A percentile compares a stretch with the other conserved stretches of the same genome.
Conservation (phyloP, 1,140 invertebrate genomes). For the Zaprionus kolodkinae region DNA sequence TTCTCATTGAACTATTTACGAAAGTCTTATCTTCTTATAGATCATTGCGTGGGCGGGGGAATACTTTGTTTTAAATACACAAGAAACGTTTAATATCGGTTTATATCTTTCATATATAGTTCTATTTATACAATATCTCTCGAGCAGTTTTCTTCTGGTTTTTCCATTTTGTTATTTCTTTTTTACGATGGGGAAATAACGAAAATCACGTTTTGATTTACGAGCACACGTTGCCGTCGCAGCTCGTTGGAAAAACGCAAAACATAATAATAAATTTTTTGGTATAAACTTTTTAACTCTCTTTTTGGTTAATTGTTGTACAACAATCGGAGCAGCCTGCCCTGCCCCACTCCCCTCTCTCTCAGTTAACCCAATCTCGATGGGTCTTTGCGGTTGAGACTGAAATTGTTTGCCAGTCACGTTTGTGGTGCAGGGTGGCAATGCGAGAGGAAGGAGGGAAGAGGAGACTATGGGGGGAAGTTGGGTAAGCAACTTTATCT, state of each 20-base stretch:
- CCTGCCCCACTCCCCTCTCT: background rate
- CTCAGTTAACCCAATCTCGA: slow-evolving; percentile 59
- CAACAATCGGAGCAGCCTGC: slow-evolving; percentile 10
- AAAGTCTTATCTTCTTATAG: background rate
- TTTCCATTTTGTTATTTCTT: background rate
- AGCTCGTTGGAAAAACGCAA: slow-evolving; percentile 34
- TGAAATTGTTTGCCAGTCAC: slow-evolving; percentile 75
- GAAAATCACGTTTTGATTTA: slow-evolving; percentile 65
- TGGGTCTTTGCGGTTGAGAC: slow-evolving; percentile 65
- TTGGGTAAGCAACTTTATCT: slow-evolving; percentile 47
- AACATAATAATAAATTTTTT: slow-evolving; percentile 47
- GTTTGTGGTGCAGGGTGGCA: slow-evolving; percentile 64
- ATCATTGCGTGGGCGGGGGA: background rate
- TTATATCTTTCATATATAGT: background rate
- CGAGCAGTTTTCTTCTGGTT: background rate
- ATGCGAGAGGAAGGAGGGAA: slow-evolving; percentile 1
- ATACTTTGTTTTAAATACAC: background rate
- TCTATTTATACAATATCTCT: background rate
- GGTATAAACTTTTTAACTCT: slow-evolving; percentile 23
- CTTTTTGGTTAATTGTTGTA: slow-evolving; percentile 18
- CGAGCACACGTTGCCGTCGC: slow-evolving; percentile 38
- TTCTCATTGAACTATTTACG: slow-evolving; percentile 1
- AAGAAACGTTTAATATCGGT: slow-evolving; percentile 9
- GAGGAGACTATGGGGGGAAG: background rate
- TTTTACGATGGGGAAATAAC: slow-evolving; percentile 36